These are phyloP conservation scores for Cuculus canorus DNA, from an alignment of 2,797 vertebrate species.

Conservation along the genomic window DNA sequence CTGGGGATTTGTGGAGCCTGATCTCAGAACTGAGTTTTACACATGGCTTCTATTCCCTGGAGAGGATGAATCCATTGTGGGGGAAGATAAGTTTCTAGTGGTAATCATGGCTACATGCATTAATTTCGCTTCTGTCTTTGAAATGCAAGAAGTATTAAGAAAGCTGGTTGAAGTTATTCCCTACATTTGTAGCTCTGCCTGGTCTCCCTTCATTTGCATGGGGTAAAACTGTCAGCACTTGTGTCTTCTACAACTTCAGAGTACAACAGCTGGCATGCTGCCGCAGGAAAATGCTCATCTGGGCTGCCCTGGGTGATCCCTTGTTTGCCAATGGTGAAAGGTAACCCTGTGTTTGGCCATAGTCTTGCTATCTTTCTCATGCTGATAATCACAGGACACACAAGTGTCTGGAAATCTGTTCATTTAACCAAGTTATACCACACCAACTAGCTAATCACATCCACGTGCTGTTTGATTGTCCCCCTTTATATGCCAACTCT, in stretches of 20 bases:
- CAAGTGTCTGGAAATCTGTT: not conserved
- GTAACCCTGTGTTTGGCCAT: not conserved
- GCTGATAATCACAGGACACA: not conserved
- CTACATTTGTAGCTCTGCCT: not conserved
- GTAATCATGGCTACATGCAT: not conserved
- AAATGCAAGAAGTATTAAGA: not conserved
- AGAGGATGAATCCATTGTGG: not conserved
- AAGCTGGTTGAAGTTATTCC: not conserved
- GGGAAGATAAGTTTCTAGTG: not conserved
- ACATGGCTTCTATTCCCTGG: not conserved
- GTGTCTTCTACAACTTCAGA: not conserved
- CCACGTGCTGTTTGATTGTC: slow-evolving; percentile 40
- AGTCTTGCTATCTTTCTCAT: not conserved
- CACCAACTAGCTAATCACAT: slow-evolving; percentile 28
- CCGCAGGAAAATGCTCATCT: not conserved
- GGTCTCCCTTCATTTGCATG: not conserved
- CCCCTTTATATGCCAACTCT: not conserved
- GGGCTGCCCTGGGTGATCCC: not conserved
- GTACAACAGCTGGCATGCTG: not conserved
- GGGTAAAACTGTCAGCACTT: not conserved
- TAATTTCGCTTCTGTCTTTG: not conserved
- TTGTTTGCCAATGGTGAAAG: not conserved
- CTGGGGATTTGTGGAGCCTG: not conserved
- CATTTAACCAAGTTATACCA: slow-evolving; percentile 57
- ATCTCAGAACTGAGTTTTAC: not conserved